Evolutionary conservation across 1,140 invertebrate genomes (phyloP).

Genomic region (Drosophila truncata): DNA sequence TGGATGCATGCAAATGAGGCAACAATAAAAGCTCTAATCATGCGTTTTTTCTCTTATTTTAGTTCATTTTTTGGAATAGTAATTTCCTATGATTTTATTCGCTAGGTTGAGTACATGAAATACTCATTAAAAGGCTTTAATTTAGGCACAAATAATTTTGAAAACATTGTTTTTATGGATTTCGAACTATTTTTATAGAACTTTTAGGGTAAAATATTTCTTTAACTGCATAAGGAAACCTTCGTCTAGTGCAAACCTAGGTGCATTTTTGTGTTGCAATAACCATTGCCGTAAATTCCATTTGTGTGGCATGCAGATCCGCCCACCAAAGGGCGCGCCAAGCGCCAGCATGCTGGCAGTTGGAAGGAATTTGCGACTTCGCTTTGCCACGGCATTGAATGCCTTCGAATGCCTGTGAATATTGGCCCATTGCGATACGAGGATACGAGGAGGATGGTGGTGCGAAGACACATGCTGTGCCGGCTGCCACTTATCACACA

Average conservation of each 20-base stretch:
- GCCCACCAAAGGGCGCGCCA: constrained; percentile 19
- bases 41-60: constrained; percentile 12
- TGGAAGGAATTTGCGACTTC: constrained; percentile 32
- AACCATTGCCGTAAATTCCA: constrained; percentile 49
- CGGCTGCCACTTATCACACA: constrained; percentile 34
- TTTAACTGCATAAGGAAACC: not conserved
- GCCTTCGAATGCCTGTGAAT: constrained; percentile 40
- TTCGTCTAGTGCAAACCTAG: constrained; percentile 8
- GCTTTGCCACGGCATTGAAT: constrained; percentile 15
- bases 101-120: constrained; percentile 1
- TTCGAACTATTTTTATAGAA: too few relatives aligned
- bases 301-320: constrained; percentile 24
- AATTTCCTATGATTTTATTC: not conserved
- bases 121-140: not conserved
- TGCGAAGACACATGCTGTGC: constrained; percentile 28
- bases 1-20: constrained; percentile 46
- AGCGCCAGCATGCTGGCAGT: constrained; percentile 14
- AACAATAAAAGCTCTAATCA: constrained; percentile 16
- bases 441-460: not conserved
- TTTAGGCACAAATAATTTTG: not conserved
- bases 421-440: constrained; percentile 28
- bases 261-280: constrained; percentile 43
- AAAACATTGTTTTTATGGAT: too few relatives aligned
- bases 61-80: constrained; percentile 7
- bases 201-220: not conserved